Evolutionary conservation across 2,888 invertebrate genomes (phyloP), one percentile per base, ranked within the genome.

Genomic region (Teleogryllus oceanicus): DNA sequence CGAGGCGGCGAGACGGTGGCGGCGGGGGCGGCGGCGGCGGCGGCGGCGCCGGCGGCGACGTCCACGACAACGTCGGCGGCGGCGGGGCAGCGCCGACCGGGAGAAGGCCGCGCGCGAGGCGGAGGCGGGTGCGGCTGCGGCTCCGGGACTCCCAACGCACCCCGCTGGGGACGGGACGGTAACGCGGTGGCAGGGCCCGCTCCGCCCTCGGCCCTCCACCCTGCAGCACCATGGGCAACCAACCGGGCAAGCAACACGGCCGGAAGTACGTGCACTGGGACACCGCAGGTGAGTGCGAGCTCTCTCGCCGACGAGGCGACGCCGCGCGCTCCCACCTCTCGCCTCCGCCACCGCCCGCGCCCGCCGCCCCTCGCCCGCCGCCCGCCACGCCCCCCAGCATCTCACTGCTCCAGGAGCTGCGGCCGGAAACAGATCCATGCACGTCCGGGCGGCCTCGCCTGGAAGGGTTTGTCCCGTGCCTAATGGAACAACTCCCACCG

Each of bases 211-310:
- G 49, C 75, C 50, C 21, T 79, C 21, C 50, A 49, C 76, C 49
- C 24, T n/a, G 21, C 50, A 20, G 20, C 85, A 87, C 85, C 84
- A 92, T 92, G 92, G 92, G 92, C 86, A 92, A 92, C 88, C 88
- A 90, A 86, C 88, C 90, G 86, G 89, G 90, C 85, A 92, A 91
- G 87, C 87, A 88, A 86, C 87, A 87, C 84, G 88, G 90, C 86
- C 92, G 91, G 86, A 93, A 94, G 89, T 93, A 92, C 89, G 92
- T 94, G 85, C 94, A 93, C 89, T 94, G 94, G 94, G 94, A 93
- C 89, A 92, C 93, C 84, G 93, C 94, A 93, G 94, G 94, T 94
- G 92, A 88, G 85, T 83, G 82, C 80, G 50, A 74, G 24, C 24
- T 24, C 24, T 24, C 24, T 24, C 24, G 24, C 24, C 24, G 20